A percentile compares a stretch with the other conserved stretches of the same genome.
Evolutionary conservation across 2,113 vertebrate genomes (phyloP).

Genomic region (Poeciliopsis turrubarensis): DNA sequence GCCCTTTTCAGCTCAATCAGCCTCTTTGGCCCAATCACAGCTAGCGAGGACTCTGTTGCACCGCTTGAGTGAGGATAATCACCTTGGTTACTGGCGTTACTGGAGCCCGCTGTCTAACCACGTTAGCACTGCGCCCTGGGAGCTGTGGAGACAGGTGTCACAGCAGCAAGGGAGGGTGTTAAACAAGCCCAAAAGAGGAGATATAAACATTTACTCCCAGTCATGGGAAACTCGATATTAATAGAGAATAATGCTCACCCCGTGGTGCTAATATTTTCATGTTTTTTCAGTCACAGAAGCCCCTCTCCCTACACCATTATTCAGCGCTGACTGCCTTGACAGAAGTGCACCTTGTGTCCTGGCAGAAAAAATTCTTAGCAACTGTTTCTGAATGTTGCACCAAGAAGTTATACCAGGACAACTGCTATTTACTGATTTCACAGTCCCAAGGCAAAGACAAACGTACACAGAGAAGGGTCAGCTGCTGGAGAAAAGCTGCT

Average conservation of each 20-base stretch:
- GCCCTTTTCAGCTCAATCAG: constrained; percentile 74
- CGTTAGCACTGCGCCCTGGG: constrained; percentile 57
- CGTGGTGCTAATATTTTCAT: constrained; percentile 30
- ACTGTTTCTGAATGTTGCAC: constrained; percentile 15
- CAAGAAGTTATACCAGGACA: constrained; percentile 31
- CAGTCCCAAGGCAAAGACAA: constrained; percentile 50
- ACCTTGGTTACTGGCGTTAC: constrained; percentile 68
- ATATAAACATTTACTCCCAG: constrained; percentile 63
- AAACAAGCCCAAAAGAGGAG: constrained; percentile 64
- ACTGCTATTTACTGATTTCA: constrained; percentile 53
- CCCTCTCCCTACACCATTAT: constrained; percentile 1
- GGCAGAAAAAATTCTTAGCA: constrained; percentile 37
- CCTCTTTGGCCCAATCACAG: constrained; percentile 65
- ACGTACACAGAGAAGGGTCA: constrained; percentile 42
- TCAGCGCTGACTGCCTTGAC: constrained; percentile 39
- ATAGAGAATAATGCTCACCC: constrained; percentile 67
- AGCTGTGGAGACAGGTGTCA: constrained; percentile 68
- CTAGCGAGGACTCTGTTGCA: constrained; percentile 43
- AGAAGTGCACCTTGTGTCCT: constrained; percentile 28
- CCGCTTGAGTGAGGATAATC: constrained; percentile 69
- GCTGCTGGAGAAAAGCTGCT: constrained; percentile 51
- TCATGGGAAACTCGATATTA: constrained; percentile 71
- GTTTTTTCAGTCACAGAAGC: constrained; percentile 17
- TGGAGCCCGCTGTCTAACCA: constrained; percentile 61
- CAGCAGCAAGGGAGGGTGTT: constrained; percentile 57